A percentile compares a stretch with the other conserved stretches of the same genome.
phyloP scores from a whole-genome alignment of 2,888 invertebrate genomes.

The Lamellibrachia columna region DNA sequence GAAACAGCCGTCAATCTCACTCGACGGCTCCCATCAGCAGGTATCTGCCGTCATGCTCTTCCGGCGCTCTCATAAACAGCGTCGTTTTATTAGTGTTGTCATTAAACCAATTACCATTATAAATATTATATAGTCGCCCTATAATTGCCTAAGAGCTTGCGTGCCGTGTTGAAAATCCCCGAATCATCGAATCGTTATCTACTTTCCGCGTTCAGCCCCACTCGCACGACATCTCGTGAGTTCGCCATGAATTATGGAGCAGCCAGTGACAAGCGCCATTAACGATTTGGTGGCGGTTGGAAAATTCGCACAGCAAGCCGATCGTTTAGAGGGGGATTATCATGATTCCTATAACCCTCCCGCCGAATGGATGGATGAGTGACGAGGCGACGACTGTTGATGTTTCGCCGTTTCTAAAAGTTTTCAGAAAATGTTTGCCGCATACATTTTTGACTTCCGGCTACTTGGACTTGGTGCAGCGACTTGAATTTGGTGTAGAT shows the following conservation, averaged over 20 bases:
- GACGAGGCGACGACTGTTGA: background rate
- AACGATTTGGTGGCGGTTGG: background rate
- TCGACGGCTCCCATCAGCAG: background rate
- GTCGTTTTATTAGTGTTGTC: slow-evolving; percentile 11
- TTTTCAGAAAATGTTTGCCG: no score
- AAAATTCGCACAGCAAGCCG: background rate
- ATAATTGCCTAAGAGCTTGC: background rate
- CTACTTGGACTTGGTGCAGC: no score
- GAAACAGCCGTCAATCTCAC: background rate
- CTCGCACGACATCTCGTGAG: background rate
- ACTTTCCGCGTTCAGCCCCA: background rate
- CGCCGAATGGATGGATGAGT: background rate
- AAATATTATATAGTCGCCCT: background rate
- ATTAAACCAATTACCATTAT: slow-evolving; percentile 5
- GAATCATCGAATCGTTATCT: background rate
- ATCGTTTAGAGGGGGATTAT: background rate
- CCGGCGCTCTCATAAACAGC: background rate
- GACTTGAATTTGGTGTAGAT: no score
- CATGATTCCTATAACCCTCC: background rate
- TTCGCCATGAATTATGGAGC: slow-evolving; percentile 10
- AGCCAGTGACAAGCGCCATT: background rate
- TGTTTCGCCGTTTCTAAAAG: no score
- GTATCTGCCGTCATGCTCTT: background rate
- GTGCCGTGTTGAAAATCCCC: background rate
- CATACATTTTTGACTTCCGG: no score